Base-by-base conservation (phyloP, 1,140 invertebrate genomes). In the Reticulitermes speratus region DNA sequence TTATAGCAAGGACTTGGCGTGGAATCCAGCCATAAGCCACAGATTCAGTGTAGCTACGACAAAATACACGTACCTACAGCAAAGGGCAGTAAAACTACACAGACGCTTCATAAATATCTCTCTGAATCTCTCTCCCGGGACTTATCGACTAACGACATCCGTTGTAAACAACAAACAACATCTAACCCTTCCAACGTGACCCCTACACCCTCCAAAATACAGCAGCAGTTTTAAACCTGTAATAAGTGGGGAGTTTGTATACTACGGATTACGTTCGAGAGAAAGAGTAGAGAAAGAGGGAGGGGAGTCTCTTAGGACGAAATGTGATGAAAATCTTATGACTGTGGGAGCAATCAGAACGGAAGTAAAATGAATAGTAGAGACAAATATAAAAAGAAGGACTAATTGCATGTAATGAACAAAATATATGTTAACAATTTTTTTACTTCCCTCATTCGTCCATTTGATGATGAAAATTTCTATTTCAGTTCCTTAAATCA, bases 101-200 rank as follows among this genome's bases (percentile, higher is more conserved):
- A n/a, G 65, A 75, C 1, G 65, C 65, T 75, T 30, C 65, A 75
- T 75, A 75, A 75, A 75, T 75, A 75, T 75, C 65, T 75, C 25
- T 75, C 6, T 75, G 65, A 75, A 75, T 75, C 65, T 75, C 65
- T 30, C 65, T 75, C 65, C 16, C 65, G 65, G 65, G 65, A 75
- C 65, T 75, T 75, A 75, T 75, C 65, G 65, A 75, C 65, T 75
- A 75, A 75, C 65, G 25, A 25, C 65, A 75, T 75, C n/a, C n/a
- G 65, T 30, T 75, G 65, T 75, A 75, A n/a, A 75, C 65, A 75
- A 75, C 65, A 75, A 75, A 75, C 59, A 65, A 25, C 65, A 75
- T 75, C 65, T 25, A 75, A 75, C 25, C 65, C 65, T 75, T 75
- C 65, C n/a, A 30, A 30, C 65, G n/a, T 75, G n/a, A 30, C n/a